Base-by-base conservation (phyloP, 2,113 vertebrate species). In the Mastomys natalensis region DNA sequence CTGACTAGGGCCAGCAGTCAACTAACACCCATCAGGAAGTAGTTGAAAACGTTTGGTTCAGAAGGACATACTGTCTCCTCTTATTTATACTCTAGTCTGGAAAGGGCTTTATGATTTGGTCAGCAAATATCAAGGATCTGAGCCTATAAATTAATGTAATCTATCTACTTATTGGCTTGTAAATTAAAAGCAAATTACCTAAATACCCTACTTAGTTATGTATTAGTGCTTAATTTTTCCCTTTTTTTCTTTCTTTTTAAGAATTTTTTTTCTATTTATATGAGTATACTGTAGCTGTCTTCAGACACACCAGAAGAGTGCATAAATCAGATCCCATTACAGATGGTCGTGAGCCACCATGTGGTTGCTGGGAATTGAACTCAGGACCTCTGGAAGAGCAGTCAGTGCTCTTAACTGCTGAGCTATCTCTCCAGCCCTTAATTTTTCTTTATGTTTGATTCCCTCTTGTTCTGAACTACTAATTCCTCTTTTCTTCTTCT, bases 221-320 rank as follows among this genome's bases (percentile, higher is more conserved):
- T 81, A 4, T 58, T 9, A 95, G 15, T 94, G 60, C 78, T 82
- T 94, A 55, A 40, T 24, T 72, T 89, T 95, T 84, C 91, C 31
- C 82, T 58, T 72, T 86, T 95, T 87, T 90, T 21, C 82, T 58
- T 72, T 88, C 93, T 89, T 92, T 37, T 88, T 58, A 48, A 48
- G 48, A 48, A n/a, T 51, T 51, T 51, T 51, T 51, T 51, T 51
- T 51, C 51, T 51, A 51, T 51, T 51, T 51, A 51, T 51, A 51
- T 51, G 51, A 51, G 51, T 51, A 51, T 10, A 51, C 51, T 51
- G 10, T 10, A 51, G 51, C 51, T 51, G 10, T 10, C 51, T 51
- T 51, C 51, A 51, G 51, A 51, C 51, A 51, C 51, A 51, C 10
- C 10, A 51, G 51, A 51, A 51, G 51, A 51, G 10, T 10, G 51